phyloP scores from a whole-genome alignment of 2,113 vertebrate genomes.

The Argyrosomus japonicus region DNA sequence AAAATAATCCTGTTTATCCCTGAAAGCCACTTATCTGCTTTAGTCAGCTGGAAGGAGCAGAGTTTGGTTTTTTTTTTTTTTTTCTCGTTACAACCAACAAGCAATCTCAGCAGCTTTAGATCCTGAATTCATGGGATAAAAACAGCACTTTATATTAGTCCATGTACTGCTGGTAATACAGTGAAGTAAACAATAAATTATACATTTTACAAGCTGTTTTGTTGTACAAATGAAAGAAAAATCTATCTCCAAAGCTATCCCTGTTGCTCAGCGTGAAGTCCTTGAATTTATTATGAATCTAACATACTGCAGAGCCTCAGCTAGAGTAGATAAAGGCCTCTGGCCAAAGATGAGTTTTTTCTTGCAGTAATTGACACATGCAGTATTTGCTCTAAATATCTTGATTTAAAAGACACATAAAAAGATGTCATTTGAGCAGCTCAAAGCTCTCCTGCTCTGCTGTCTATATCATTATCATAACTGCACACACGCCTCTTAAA shows the following conservation, averaged over 20 bases:
- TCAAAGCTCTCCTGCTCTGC: neutral
- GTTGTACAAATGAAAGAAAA: neutral
- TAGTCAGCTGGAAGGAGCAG: conserved; percentile 25
- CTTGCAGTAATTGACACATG: neutral
- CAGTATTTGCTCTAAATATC: neutral
- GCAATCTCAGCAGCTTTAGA: conserved; percentile 34
- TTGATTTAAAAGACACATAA: neutral
- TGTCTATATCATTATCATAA: conserved; percentile 43
- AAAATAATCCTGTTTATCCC: conserved; percentile 62
- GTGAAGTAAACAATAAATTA: neutral
- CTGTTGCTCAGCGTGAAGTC: neutral
- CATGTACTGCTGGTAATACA: neutral
- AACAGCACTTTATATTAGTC: neutral
- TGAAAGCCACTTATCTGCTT: conserved; percentile 60
- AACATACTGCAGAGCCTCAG: neutral
- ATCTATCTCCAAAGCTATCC: neutral
- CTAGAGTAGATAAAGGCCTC: neutral
- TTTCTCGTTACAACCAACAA: conserved; percentile 1
- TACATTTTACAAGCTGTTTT: neutral
- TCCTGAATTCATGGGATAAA: conserved; percentile 23
- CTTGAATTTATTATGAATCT: neutral
- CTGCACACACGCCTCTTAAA: conserved; percentile 24
- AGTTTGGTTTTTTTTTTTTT: conserved; percentile 16
- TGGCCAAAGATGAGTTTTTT: neutral
- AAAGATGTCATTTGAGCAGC: conserved; percentile 1